These are phyloP conservation scores for Rotaria macrura DNA, from an alignment of 2,888 invertebrate genomes.

Conservation along the genomic window DNA sequence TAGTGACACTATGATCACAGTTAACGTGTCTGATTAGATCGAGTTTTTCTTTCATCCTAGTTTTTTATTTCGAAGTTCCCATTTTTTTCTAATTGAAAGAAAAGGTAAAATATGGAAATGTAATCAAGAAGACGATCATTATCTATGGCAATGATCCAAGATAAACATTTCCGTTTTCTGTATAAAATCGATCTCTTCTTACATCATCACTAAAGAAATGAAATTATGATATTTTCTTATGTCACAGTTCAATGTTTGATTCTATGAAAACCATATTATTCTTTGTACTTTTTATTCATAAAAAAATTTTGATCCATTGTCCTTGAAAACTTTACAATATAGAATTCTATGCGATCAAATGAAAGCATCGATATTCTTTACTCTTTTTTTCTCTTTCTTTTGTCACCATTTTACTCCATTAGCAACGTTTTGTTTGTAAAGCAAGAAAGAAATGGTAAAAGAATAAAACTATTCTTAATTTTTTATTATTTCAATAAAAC, in stretches of 20 bases:
- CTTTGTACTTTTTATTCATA: too few species aligned
- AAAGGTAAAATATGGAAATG: constrained; percentile 96
- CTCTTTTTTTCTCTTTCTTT: background rate
- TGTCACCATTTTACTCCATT: background rate
- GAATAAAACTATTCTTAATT: background rate
- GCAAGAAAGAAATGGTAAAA: background rate
- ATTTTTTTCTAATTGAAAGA: too few species aligned
- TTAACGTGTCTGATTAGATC: too few species aligned
- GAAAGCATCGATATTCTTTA: background rate
- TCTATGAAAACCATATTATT: background rate
- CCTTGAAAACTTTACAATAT: background rate
- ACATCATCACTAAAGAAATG: too few species aligned
- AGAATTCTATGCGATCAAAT: background rate
- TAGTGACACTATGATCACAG: too few species aligned
- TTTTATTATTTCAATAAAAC: background rate
- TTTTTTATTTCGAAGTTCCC: too few species aligned
- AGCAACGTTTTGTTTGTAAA: constrained; percentile 1
- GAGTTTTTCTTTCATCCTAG: too few species aligned
- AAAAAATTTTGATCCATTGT: background rate
- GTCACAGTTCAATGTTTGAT: background rate
- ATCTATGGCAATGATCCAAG: constrained; percentile 61
- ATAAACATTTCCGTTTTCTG: too few species aligned
- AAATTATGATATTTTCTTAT: background rate
- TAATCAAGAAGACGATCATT: constrained; percentile 91
- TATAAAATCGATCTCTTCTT: too few species aligned